Percentiles rank a stretch among this genome's conserved stretches.
Conservation (phyloP, 2,797 vertebrate species). For the Chrysocyon brachyurus region DNA sequence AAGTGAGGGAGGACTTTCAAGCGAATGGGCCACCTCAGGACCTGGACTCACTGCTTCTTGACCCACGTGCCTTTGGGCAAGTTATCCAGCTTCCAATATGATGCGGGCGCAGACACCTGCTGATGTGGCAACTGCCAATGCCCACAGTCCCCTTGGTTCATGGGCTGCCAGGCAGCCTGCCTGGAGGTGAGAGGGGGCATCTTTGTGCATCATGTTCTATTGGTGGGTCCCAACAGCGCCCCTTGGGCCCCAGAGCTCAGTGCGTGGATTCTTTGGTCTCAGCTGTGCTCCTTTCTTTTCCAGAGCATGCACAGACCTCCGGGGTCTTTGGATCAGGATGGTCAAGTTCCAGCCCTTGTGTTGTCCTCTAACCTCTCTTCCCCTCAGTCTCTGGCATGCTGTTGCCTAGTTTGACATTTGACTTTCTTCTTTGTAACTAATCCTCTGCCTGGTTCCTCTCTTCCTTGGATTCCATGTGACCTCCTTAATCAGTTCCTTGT, state of each 20-base stretch:
- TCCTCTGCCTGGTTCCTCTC: background rate
- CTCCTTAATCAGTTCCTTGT: background rate
- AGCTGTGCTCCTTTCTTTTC: background rate
- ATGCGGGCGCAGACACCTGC: slow-evolving; percentile 47
- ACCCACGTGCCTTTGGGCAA: background rate
- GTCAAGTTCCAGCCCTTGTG: too few species aligned
- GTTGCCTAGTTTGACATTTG: background rate
- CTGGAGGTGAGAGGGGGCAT: slow-evolving; percentile 79
- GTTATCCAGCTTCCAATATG: background rate
- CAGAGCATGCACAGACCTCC: background rate
- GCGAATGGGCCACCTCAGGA: background rate
- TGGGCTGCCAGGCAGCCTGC: slow-evolving; percentile 24
- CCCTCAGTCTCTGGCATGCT: background rate
- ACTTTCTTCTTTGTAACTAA: background rate
- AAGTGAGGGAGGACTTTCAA: slow-evolving; percentile 66
- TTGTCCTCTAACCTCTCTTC: background rate
- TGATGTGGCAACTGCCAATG: background rate
- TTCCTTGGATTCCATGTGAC: background rate
- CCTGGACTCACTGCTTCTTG: background rate
- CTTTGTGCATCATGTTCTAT: background rate
- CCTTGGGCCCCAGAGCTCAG: background rate
- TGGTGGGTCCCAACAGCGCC: background rate
- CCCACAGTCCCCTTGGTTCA: background rate
- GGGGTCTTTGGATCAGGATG: background rate
- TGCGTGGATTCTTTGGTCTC: background rate